Conservation (phyloP, 2,797 vertebrate species). For the Knipowitschia caucasica region DNA sequence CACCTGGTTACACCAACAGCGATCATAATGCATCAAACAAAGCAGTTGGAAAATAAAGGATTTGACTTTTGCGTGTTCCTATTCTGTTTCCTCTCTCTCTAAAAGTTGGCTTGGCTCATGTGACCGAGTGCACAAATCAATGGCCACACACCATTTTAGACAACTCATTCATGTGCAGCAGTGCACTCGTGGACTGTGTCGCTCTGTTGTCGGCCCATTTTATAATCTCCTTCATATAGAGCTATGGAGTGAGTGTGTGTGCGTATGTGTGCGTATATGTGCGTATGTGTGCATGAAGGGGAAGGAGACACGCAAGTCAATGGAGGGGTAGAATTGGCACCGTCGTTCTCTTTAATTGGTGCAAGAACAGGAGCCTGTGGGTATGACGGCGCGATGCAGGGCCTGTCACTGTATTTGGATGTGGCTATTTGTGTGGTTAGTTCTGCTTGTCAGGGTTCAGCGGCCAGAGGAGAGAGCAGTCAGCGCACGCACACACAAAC, state of each 20-base stretch:
- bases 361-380: constrained; percentile 50
- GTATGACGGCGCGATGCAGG: constrained; percentile 29
- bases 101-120: constrained; percentile 31
- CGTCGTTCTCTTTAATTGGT: constrained; percentile 64
- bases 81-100: neutral
- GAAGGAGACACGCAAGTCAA: constrained; percentile 18
- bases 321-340: constrained; percentile 48
- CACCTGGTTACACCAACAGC: too few relatives aligned
- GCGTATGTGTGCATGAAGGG: constrained; percentile 9
- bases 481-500: constrained; percentile 6
- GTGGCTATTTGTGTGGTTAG: constrained; percentile 40
- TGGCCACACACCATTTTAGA: constrained; percentile 52
- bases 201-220: constrained; percentile 59
- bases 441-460: constrained; percentile 50
- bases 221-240: constrained; percentile 68
- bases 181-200: constrained; percentile 49
- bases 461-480: constrained; percentile 37
- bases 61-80: neutral
- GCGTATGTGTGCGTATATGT: constrained; percentile 29
- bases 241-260: constrained; percentile 55
- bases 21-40: too few relatives aligned
- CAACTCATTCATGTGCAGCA: constrained; percentile 61
- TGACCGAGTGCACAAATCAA: constrained; percentile 58
- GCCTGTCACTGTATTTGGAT: constrained; percentile 49
- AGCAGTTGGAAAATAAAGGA: neutral